These are phyloP conservation scores for Microchrysa polita DNA, from an alignment of 2,888 invertebrate species.

Conservation along the genomic window DNA sequence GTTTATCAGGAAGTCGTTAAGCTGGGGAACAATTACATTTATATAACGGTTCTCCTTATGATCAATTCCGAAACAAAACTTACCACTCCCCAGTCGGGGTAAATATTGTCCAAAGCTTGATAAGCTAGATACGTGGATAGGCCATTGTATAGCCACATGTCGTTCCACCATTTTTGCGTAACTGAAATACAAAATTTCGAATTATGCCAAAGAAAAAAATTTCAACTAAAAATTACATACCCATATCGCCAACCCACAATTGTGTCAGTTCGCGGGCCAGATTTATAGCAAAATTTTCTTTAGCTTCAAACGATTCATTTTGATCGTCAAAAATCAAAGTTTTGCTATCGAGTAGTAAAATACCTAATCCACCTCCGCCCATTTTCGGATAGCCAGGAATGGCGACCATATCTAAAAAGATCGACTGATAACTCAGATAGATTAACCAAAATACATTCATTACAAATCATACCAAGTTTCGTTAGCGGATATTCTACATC, in stretches of 20 bases:
- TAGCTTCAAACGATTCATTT: background rate
- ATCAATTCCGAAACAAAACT: too few species aligned
- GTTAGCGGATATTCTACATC: background rate
- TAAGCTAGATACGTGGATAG: background rate
- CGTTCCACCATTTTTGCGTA: constrained; percentile 3
- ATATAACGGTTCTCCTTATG: background rate
- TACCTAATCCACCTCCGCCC: background rate
- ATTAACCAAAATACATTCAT: background rate
- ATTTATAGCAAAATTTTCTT: background rate
- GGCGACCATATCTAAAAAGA: background rate
- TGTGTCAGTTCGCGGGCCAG: background rate
- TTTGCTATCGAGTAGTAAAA: background rate
- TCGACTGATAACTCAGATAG: too few species aligned
- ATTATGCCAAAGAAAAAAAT: background rate
- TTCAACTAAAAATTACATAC: background rate
- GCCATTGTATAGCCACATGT: background rate
- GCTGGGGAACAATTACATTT: background rate
- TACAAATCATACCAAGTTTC: background rate
- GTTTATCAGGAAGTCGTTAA: background rate
- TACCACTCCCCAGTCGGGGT: background rate
- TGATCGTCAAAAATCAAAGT: background rate
- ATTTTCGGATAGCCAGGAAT: background rate
- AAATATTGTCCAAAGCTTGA: background rate
- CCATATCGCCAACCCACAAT: background rate
- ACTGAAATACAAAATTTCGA: background rate